Conservation (phyloP, 2,797 vertebrate genomes). For the Amblyraja radiata region DNA sequence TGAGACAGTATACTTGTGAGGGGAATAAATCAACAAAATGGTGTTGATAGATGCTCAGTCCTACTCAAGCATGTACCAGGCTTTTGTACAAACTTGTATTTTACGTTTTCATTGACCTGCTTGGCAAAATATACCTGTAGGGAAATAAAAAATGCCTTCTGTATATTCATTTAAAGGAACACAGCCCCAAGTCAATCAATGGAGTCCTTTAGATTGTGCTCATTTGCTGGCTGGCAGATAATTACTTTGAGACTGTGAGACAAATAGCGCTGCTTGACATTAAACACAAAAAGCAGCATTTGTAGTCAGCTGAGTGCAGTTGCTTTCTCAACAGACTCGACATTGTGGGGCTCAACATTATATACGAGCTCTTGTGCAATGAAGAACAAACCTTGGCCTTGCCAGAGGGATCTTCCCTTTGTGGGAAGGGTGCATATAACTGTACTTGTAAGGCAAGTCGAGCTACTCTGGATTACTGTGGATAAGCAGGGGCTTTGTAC, state of each 20-base stretch:
- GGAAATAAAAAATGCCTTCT: background rate
- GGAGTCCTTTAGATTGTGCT: background rate
- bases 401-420: background rate
- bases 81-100: slow-evolving; percentile 20
- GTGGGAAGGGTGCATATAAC: background rate
- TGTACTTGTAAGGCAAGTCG: background rate
- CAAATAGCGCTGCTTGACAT: background rate
- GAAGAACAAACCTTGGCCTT: slow-evolving; percentile 8
- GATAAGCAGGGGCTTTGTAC: background rate
- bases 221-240: background rate
- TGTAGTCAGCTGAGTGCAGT: background rate
- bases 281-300: background rate
- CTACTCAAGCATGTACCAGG: background rate
- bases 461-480: background rate
- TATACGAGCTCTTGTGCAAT: background rate
- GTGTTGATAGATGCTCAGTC: slow-evolving; percentile 11
- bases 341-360: background rate
- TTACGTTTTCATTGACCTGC: slow-evolving; percentile 9
- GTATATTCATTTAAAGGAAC: background rate
- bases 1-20: slow-evolving; percentile 12
- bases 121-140: slow-evolving; percentile 15
- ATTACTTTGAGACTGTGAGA: background rate
- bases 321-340: background rate
- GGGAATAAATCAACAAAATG: slow-evolving; percentile 22
- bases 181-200: background rate